Evolutionary conservation across 2,888 invertebrate genomes (phyloP).

Genomic region (Drosophila ustulata): DNA sequence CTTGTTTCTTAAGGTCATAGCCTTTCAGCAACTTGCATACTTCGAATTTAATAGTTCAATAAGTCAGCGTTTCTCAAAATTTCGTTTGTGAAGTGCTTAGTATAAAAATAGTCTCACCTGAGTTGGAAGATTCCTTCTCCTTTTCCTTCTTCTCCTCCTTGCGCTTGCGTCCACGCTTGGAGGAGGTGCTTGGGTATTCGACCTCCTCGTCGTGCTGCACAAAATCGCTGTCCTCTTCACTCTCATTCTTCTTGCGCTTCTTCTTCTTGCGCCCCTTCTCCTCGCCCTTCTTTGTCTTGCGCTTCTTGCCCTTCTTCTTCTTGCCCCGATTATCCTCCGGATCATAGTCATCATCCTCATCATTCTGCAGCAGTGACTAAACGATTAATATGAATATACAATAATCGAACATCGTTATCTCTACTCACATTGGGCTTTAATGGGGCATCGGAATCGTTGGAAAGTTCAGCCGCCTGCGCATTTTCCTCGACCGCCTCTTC

Average conservation of each 20-base stretch:
- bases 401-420: not conserved
- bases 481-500: slow-evolving; percentile 83
- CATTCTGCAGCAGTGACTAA: slow-evolving; percentile 51
- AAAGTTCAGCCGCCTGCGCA: slow-evolving; percentile 82
- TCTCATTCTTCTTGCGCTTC: slow-evolving; percentile 96
- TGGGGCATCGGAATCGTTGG: slow-evolving; percentile 84
- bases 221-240: slow-evolving; percentile 94
- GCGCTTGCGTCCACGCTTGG: slow-evolving; percentile 84
- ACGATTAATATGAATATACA: not conserved
- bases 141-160: slow-evolving; percentile 83
- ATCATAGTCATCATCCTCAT: slow-evolving; percentile 93
- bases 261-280: slow-evolving; percentile 98
- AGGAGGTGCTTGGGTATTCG: slow-evolving; percentile 86
- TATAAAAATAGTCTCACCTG: slow-evolving; percentile 60
- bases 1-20: no score
- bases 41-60: not conserved
- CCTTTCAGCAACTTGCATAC: no score
- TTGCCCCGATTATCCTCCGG: slow-evolving; percentile 92
- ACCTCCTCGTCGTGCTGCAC: slow-evolving; percentile 88
- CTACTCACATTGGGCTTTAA: slow-evolving; percentile 83
- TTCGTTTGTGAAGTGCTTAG: no score
- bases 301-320: slow-evolving; percentile 97
- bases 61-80: not conserved
- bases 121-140: slow-evolving; percentile 83
- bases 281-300: slow-evolving; percentile 96